Conservation (phyloP, 2,113 vertebrate genomes). For the Campylomormyrus tamandua region DNA sequence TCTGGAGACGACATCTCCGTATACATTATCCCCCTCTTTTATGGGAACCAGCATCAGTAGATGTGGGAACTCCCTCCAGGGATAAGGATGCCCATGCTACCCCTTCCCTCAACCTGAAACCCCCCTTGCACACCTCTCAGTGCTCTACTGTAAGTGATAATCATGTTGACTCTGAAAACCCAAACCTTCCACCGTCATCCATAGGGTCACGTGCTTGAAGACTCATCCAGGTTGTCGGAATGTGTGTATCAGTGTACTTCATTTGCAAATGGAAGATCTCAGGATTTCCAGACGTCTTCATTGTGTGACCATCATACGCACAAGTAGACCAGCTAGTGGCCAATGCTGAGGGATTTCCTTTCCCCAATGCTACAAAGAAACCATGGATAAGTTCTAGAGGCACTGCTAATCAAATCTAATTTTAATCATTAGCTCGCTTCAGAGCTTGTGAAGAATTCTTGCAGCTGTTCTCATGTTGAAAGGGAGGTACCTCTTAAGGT, state of each 20-base stretch:
- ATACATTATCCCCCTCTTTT: slow-evolving; percentile 87
- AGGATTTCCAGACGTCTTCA: slow-evolving; percentile 17
- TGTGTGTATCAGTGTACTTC: neutral
- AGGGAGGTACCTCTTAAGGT: neutral
- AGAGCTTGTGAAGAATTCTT: neutral
- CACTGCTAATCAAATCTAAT: neutral
- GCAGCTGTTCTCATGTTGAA: neutral
- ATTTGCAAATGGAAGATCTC: slow-evolving; percentile 18
- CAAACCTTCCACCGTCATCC: neutral
- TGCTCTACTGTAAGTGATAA: slow-evolving; percentile 15
- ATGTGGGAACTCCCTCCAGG: neutral
- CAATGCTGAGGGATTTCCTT: neutral
- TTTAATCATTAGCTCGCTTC: neutral
- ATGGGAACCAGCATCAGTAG: slow-evolving; percentile 74
- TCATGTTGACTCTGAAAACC: neutral
- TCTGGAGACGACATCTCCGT: slow-evolving; percentile 97
- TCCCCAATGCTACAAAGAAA: neutral
- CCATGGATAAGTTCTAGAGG: neutral
- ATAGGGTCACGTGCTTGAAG: neutral
- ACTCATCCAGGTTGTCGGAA: neutral
- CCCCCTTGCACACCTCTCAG: neutral
- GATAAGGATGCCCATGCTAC: neutral
- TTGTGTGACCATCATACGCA: slow-evolving; percentile 32
- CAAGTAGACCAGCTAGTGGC: slow-evolving; percentile 35
- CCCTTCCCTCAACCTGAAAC: neutral